Evolutionary conservation across 1,140 invertebrate species (phyloP).

Genomic region (Pygmarrhopalites habei): DNA sequence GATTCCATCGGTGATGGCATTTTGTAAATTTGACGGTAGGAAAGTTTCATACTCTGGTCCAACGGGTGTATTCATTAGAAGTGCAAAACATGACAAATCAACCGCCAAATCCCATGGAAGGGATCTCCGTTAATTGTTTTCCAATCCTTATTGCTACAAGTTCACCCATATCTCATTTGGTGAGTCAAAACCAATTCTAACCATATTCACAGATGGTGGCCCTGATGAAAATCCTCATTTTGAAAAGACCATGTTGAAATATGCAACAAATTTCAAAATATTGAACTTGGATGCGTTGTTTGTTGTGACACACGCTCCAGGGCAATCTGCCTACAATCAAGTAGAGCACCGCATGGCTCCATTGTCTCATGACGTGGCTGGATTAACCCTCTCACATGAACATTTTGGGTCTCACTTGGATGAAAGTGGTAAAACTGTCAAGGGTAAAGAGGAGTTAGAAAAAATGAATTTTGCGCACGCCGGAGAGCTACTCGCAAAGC

Average conservation of each 20-base stretch:
- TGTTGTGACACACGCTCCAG: slow-evolving; percentile 45
- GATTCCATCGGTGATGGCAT: slow-evolving; percentile 36
- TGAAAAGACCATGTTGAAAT: neutral
- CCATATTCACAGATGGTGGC: slow-evolving; percentile 43
- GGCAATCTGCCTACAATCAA: slow-evolving; percentile 42
- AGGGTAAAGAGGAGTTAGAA: slow-evolving; percentile 37
- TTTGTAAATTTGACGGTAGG: too few species aligned
- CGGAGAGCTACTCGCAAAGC: slow-evolving; percentile 40
- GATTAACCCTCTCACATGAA: slow-evolving; percentile 44
- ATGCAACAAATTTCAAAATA: slow-evolving; percentile 14
- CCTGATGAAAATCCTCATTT: slow-evolving; percentile 45
- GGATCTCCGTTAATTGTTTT: slow-evolving; percentile 42
- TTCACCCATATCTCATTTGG: too few species aligned
- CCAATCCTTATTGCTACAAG: slow-evolving; percentile 35
- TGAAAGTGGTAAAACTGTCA: slow-evolving; percentile 19
- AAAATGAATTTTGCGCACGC: slow-evolving; percentile 42
- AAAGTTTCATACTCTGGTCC: slow-evolving; percentile 43
- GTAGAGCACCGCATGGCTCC: slow-evolving; percentile 44
- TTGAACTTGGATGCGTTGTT: slow-evolving; percentile 45
- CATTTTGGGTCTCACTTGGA: slow-evolving; percentile 44
- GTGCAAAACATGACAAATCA: slow-evolving; percentile 39
- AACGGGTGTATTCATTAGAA: slow-evolving; percentile 44
- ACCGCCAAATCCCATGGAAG: slow-evolving; percentile 42
- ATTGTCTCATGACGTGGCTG: slow-evolving; percentile 42
- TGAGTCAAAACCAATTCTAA: too few species aligned